Evolutionary conservation across 2,888 invertebrate genomes (phyloP), one percentile per base, ranked within the genome.

Genomic region (Laspeyria flexula): DNA sequence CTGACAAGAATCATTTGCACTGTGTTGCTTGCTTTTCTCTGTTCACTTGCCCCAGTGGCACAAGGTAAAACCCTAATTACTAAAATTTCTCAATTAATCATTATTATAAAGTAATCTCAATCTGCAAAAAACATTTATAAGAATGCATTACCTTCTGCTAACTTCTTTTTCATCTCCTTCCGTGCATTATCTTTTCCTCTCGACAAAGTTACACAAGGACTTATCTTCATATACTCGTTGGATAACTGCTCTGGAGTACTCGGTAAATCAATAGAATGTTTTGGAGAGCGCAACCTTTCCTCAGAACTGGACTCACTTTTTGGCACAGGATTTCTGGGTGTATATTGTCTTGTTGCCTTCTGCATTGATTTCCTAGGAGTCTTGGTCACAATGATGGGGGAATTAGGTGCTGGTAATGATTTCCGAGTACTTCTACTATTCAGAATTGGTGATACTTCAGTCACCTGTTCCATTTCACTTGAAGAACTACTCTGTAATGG

Each of bases 171-270:
- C 90, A 85, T 93, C 66, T 95, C 95, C 38, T 85, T 92, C 25
- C 94, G 83, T 0, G 93, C 93, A 61, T 93, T 94, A 1, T 82
- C 86, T 62, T 95, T 95, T 0, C 95, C 95, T 15, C 95, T 79
- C 0, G 94, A 94, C 43, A 93, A 69, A 0, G 94, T 94, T 0
- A 95, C 92, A 73, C 90, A 94, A 0, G 94, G 95, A 55, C 94
- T 94, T 0, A 92, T 81, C 43, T 84, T 90, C 29, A 72, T 76
- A 0, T 69, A 71, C 42, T 77, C 77, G 4, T 80, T 77, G 0
- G 43, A 45, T n/a, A 80, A 77, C 51, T 85, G 80, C 29, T 83
- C 79, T 0, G 86, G 88, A n/a, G 86, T 88, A 65, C 73, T 63
- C 0, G 38, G 45, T 1, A 52, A 31, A 38, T 73, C 68, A 0